Evolutionary conservation across 1,140 invertebrate genomes (phyloP), one percentile per base, ranked within the genome.

Genomic region (Cotesia glomerata): DNA sequence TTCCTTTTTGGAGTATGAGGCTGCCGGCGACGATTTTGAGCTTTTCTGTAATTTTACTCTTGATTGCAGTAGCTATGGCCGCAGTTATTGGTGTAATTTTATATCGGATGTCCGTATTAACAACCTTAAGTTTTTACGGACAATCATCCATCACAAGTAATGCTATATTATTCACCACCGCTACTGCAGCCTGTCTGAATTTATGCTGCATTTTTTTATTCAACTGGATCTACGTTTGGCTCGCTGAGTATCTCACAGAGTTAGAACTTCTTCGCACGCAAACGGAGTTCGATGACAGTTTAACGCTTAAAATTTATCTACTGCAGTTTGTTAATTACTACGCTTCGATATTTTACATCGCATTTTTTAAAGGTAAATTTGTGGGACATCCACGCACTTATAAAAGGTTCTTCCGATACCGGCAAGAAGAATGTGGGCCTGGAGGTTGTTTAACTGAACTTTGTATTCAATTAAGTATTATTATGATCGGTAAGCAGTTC

Each of bases 321-420:
- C 91, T 99, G 49, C 97, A 99, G 88, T 99, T 99, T 88, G 95
- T 99, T 39, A 99, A 99, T 86, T 99, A 98, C 85, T 99, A 99
- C 86, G 95, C 97, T 18, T 98, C 97, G 0, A 97, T 99, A 82
- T 98, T 99, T 89, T 99, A 99, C 82, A 97, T 99, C 79, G 98
- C 97, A 0, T 99, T 99, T 88, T 94, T 98, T 77, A 99, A 99
- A 85, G 97, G 97, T 54, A 97, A 95, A 85, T 94, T 95, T 77
- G 89, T 95, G n/a, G 95, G 95, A 0, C 92, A 93, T 81, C 95
- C 95, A 0, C 92, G 92, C 4, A 87, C 91, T 39, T 96, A 96
- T 78, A 93, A 92, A 71, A 88, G 90, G 26, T 87, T 96, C 13
- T 92, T 95, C 78, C 89, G 90, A 1, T 92, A 90, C 77, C 89